Percentiles rank a stretch among this genome's conserved stretches.
These are phyloP conservation scores for Leuciscus idus DNA, from an alignment of 2,113 vertebrate species.

Conservation along the genomic window DNA sequence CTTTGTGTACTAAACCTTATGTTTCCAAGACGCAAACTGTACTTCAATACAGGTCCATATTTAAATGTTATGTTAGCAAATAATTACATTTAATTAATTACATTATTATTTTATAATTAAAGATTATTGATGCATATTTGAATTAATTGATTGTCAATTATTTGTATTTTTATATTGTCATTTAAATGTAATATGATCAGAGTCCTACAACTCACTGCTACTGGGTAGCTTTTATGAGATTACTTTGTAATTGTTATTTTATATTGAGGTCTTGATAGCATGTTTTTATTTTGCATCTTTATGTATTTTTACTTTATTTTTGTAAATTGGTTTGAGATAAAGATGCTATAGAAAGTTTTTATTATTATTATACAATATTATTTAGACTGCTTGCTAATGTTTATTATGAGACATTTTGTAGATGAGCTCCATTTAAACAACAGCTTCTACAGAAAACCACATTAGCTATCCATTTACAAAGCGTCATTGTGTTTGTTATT, in stretches of 20 bases:
- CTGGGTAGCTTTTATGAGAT: too few relatives aligned
- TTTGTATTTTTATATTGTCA: neutral
- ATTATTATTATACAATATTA: neutral
- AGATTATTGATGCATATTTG: neutral
- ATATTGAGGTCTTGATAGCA: too few relatives aligned
- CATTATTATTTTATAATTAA: neutral
- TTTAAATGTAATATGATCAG: neutral
- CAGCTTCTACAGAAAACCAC: neutral
- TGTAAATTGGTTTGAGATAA: too few relatives aligned
- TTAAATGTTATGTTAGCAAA: neutral
- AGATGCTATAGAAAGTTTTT: too few relatives aligned
- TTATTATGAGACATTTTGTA: neutral
- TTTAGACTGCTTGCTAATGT: neutral
- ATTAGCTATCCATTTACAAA: neutral
- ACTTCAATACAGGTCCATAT: neutral
- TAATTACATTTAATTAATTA: neutral
- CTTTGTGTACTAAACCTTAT: neutral
- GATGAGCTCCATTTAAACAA: too few relatives aligned
- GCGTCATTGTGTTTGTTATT: neutral
- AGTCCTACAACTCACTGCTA: neutral
- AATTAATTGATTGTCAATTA: neutral
- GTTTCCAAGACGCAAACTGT: neutral
- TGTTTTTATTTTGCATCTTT: too few relatives aligned
- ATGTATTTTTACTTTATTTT: neutral
- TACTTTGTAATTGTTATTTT: too few relatives aligned